A percentile compares a stretch with the other conserved stretches of the same genome.
Conservation (phyloP, 2,113 vertebrate species). For the Apodemus sylvaticus region DNA sequence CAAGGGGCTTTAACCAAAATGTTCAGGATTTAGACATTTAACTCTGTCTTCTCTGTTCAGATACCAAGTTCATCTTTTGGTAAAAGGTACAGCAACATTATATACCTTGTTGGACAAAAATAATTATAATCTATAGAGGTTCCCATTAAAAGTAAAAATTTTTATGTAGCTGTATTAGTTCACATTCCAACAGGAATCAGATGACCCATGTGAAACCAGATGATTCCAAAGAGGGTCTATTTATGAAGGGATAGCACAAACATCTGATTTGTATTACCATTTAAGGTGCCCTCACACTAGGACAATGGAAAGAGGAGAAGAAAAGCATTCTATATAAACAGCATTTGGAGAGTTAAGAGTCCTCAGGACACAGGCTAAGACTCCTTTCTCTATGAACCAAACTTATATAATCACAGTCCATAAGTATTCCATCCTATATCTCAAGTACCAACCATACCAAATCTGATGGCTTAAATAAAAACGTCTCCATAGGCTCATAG, state of each 20-base stretch:
- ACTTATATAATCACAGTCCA: not conserved
- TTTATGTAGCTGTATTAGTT: not conserved
- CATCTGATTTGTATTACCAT: not conserved
- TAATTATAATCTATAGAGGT: not conserved
- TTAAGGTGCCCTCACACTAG: not conserved
- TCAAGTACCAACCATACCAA: not conserved
- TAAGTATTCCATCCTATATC: not conserved
- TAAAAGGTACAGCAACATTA: not conserved
- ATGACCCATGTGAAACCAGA: not conserved
- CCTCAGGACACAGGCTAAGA: not conserved
- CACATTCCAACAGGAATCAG: conserved; percentile 16
- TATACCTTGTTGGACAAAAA: conserved; percentile 21
- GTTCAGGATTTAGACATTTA: not conserved
- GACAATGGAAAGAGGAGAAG: not conserved
- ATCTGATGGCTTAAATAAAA: not conserved
- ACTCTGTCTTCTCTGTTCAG: not conserved
- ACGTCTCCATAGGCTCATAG: not conserved
- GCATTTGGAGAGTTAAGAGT: not conserved
- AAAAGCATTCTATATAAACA: not conserved
- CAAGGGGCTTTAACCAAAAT: not conserved
- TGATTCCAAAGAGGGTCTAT: not conserved
- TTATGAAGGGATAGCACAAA: too few species aligned
- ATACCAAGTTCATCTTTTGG: conserved; percentile 19
- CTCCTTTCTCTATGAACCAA: not conserved
- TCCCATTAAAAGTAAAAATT: conserved; percentile 1